Conservation (phyloP, 2,888 invertebrate species). For the Plebejus anna region DNA sequence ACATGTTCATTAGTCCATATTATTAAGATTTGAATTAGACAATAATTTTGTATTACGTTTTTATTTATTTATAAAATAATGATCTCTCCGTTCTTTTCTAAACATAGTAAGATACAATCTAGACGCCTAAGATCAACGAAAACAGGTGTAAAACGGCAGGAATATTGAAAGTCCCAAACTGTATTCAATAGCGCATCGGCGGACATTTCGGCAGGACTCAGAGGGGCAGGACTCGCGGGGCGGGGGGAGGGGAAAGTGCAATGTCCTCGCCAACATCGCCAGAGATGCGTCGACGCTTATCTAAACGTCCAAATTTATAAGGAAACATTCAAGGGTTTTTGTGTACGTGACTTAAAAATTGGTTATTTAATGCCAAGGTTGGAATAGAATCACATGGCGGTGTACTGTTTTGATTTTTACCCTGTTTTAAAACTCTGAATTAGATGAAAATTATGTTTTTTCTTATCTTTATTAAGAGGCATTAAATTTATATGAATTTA, state of each 20-base stretch:
- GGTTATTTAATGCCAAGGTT: conserved; percentile 15
- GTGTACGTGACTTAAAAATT: conserved; percentile 38
- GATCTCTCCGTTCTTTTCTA: too few relatives aligned
- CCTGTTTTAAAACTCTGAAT: not conserved
- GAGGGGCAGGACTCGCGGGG: conserved; percentile 61
- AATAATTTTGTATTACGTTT: too few relatives aligned
- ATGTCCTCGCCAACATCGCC: conserved; percentile 76
- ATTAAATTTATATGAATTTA: too few relatives aligned
- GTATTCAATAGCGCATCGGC: conserved; percentile 52
- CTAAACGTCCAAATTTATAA: conserved; percentile 57
- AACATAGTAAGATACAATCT: not conserved
- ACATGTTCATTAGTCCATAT: too few relatives aligned
- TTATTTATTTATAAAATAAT: too few relatives aligned
- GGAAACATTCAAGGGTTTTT: conserved; percentile 46
- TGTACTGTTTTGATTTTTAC: not conserved
- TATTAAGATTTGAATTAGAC: too few relatives aligned
- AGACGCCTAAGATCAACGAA: not conserved
- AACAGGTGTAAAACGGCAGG: not conserved
- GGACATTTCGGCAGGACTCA: conserved; percentile 64
- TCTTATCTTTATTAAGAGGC: too few relatives aligned
- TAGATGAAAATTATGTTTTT: not conserved
- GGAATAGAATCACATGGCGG: not conserved
- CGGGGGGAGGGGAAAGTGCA: conserved; percentile 67
- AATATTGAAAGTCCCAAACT: conserved; percentile 10
- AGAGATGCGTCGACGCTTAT: conserved; percentile 60